Percentiles rank a stretch among this genome's conserved stretches.
phyloP scores from a whole-genome alignment of 2,888 invertebrate species.

The Thera britannica region DNA sequence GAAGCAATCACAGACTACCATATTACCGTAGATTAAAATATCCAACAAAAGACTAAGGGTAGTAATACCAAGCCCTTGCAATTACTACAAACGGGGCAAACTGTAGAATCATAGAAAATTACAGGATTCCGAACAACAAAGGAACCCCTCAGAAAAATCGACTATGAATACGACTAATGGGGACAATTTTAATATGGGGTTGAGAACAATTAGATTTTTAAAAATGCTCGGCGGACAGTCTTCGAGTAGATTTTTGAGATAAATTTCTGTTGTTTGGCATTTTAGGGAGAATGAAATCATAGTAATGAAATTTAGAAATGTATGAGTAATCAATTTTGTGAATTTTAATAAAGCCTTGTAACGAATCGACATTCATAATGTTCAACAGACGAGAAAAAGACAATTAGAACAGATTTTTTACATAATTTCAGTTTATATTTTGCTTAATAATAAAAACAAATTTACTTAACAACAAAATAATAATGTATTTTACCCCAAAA shows the following conservation, averaged over 20 bases:
- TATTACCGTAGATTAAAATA: conserved; percentile 73
- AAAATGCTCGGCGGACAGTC: conserved; percentile 33
- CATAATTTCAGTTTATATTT: not conserved
- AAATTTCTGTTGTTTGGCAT: conserved; percentile 20
- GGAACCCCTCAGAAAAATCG: conserved; percentile 69
- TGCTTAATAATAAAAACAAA: not conserved
- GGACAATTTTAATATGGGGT: conserved; percentile 82
- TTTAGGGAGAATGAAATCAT: conserved; percentile 14
- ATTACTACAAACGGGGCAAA: conserved; percentile 73
- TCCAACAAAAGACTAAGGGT: conserved; percentile 70
- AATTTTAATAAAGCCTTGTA: not conserved
- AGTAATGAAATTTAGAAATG: conserved; percentile 15
- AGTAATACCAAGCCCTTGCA: conserved; percentile 68
- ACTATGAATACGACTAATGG: conserved; percentile 65
- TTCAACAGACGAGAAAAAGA: not conserved
- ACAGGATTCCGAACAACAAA: conserved; percentile 75
- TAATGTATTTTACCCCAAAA: not conserved
- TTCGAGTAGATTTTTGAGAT: conserved; percentile 26
- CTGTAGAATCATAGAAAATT: conserved; percentile 80
- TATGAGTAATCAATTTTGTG: not conserved
- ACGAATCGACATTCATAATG: not conserved
- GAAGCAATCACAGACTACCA: conserved; percentile 42
- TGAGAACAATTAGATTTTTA: conserved; percentile 63
- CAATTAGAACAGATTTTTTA: not conserved
- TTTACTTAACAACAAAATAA: not conserved